phyloP scores from a whole-genome alignment of 2,888 invertebrate genomes.

The Drosophila merina region DNA sequence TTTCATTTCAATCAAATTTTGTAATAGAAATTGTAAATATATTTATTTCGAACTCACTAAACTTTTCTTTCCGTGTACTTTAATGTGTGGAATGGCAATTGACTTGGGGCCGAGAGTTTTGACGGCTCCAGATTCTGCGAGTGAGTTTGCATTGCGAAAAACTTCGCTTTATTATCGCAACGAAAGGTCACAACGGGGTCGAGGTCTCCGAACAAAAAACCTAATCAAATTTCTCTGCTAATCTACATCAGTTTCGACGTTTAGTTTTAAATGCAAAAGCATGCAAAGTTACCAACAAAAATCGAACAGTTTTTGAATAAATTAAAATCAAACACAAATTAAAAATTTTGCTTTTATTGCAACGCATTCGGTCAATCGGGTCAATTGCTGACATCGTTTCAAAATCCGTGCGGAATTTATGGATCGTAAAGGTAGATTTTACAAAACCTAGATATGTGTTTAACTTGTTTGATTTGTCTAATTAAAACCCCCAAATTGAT shows the following conservation, averaged over 20 bases:
- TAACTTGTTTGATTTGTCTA: too few species aligned
- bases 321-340: too few species aligned
- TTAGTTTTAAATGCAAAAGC: conserved; percentile 1
- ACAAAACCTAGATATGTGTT: too few species aligned
- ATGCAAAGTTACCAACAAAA: conserved; percentile 20
- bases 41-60: too few species aligned
- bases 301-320: conserved; percentile 37
- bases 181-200: conserved; percentile 18
- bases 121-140: conserved; percentile 3
- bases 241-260: conserved; percentile 9
- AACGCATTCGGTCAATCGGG: too few species aligned
- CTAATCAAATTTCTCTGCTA: conserved; percentile 36
- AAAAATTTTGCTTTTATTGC: too few species aligned
- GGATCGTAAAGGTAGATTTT: too few species aligned
- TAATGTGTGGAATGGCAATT: not conserved
- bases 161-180: conserved; percentile 23
- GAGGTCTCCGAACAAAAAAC: conserved; percentile 27
- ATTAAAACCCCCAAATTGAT: too few species aligned
- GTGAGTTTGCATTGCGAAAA: conserved; percentile 11
- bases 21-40: too few species aligned
- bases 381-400: too few species aligned
- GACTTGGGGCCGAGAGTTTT: conserved; percentile 9
- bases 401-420: too few species aligned
- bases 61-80: not conserved
- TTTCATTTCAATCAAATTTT: too few species aligned